phyloP scores from a whole-genome alignment of 2,888 invertebrate genomes.

The Pterobdella sp. region DNA sequence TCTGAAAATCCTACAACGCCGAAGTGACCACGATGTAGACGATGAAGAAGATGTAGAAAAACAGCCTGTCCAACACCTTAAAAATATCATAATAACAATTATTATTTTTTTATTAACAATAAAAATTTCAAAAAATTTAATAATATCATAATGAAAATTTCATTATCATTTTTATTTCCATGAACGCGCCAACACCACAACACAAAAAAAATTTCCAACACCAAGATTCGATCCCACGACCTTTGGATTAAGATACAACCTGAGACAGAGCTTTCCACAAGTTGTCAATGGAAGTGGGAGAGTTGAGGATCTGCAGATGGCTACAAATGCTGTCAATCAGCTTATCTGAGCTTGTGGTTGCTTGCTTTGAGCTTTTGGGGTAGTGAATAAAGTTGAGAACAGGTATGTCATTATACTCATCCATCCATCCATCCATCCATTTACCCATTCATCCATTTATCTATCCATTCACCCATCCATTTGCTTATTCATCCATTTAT shows the following conservation, averaged over 20 bases:
- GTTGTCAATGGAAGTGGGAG: neutral
- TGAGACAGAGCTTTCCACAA: slow-evolving; percentile 11
- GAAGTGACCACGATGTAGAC: slow-evolving; percentile 12
- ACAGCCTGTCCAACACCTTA: slow-evolving; percentile 20
- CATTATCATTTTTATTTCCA: no score
- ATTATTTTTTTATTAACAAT: no score
- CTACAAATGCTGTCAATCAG: slow-evolving; percentile 7
- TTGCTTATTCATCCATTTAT: neutral
- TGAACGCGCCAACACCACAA: neutral
- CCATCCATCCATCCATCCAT: neutral
- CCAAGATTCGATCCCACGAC: neutral
- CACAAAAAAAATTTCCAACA: neutral
- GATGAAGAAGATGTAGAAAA: slow-evolving; percentile 12
- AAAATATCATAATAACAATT: no score
- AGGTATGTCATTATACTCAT: neutral
- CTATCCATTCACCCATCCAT: neutral
- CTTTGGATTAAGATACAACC: neutral
- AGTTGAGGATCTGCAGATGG: neutral
- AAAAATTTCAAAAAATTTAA: no score
- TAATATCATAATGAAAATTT: no score
- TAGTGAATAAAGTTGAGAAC: neutral
- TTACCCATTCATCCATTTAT: neutral
- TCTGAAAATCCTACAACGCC: neutral
- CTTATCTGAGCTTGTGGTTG: neutral
- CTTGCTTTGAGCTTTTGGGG: neutral